phyloP scores from a whole-genome alignment of 2,797 vertebrate species.

The Typhlichthys eigenmanni region DNA sequence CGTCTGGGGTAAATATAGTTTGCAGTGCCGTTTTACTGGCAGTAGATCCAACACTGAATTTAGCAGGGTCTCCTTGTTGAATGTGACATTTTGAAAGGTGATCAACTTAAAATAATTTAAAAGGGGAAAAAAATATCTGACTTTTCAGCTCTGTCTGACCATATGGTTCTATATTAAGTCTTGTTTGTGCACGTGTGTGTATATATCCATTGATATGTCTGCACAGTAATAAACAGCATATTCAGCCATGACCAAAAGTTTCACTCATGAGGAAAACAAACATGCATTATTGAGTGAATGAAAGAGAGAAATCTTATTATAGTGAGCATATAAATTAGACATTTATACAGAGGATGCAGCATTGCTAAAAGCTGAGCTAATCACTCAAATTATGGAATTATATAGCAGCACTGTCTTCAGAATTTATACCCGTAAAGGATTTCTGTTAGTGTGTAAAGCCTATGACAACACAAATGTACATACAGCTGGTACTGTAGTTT shows the following conservation, averaged over 20 bases:
- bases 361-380: too few relatives aligned
- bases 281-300: constrained; percentile 41
- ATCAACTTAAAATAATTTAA: constrained; percentile 17
- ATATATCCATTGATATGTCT: not conserved
- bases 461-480: too few relatives aligned
- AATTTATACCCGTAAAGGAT: too few relatives aligned
- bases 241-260: constrained; percentile 30
- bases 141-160: constrained; percentile 1
- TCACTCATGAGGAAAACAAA: constrained; percentile 54
- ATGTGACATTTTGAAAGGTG: constrained; percentile 32
- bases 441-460: too few relatives aligned
- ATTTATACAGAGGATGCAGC: too few relatives aligned
- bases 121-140: constrained; percentile 10
- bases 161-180: constrained; percentile 18
- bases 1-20: constrained; percentile 72
- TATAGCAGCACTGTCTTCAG: too few relatives aligned
- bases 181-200: constrained; percentile 17
- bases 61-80: constrained; percentile 55
- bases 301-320: not conserved
- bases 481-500: too few relatives aligned
- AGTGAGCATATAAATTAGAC: too few relatives aligned
- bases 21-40: constrained; percentile 76
- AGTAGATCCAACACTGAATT: constrained; percentile 73
- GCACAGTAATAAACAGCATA: constrained; percentile 25
- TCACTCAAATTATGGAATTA: too few relatives aligned